Percentiles rank a stretch among this genome's conserved stretches.
Evolutionary conservation across 1,140 invertebrate genomes (phyloP).

Genomic region (Ceratosolen fusciceps): DNA sequence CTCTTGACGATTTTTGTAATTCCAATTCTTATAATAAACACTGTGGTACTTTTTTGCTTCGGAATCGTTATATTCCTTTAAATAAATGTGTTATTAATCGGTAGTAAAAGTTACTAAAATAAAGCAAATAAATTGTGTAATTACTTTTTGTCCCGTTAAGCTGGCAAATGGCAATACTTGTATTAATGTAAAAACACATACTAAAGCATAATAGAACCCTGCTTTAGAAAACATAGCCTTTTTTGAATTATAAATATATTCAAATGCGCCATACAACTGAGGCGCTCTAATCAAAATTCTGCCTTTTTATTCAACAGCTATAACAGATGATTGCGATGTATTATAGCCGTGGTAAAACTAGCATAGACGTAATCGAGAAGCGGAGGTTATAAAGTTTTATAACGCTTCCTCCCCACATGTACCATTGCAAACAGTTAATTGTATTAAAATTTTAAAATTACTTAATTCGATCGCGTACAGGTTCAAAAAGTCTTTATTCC

Average conservation of each 20-base stretch:
- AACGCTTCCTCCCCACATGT: not conserved
- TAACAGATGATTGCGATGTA: not conserved
- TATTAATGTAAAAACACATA: conserved; percentile 6
- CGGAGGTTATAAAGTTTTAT: conserved; percentile 34
- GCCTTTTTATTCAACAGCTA: conserved; percentile 26
- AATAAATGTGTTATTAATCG: conserved; percentile 11
- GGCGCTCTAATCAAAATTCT: not conserved
- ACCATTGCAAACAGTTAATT: conserved; percentile 11
- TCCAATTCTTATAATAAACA: too few species aligned
- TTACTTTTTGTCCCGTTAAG: not conserved
- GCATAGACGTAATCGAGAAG: conserved; percentile 6
- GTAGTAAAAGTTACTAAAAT: not conserved
- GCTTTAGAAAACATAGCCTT: not conserved
- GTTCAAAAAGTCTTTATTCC: too few species aligned
- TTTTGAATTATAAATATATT: not conserved
- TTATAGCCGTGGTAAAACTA: not conserved
- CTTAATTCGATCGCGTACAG: not conserved
- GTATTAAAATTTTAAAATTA: conserved; percentile 13
- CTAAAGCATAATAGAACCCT: not conserved
- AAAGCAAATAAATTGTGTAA: conserved; percentile 11
- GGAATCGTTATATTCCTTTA: not conserved
- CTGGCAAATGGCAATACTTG: not conserved
- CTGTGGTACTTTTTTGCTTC: not conserved
- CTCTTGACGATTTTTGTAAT: too few species aligned
- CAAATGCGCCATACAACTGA: conserved; percentile 19